Evolutionary conservation across 64 coral and sea anemone species (phyloP), one percentile per base, ranked within the genome.

Genomic region (Montipora foliosa): DNA sequence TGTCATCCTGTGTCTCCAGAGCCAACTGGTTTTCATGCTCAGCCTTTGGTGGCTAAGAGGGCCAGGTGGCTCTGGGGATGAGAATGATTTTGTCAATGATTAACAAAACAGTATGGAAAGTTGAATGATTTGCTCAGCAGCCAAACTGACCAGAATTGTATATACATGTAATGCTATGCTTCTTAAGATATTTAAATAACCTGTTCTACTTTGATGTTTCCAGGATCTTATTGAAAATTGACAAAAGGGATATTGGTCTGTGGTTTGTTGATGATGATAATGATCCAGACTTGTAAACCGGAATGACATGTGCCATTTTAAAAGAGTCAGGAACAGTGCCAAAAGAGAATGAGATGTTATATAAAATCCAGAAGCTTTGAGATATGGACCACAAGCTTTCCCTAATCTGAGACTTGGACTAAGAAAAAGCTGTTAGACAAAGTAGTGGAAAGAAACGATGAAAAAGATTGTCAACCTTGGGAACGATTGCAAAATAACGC

Each of bases 131-230:
- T 4, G 60, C 24, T 22, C 82, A 60, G 44, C 67, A 67, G 47
- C 82, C 82, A 85, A 85, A 85, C 25, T 85, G 59, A 3, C 16
- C n/a, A 4, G 17, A 16, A 44, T 46, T 29, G 29, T 29, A 29
- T 1, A 29, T 29, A 29, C 29, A 68, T 10, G 69, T 10, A 25
- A 85, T 69, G 9, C 69, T 64, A n/a, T 68, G 14, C 44, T 85
- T 85, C 6, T 85, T 60, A 13, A 68, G 13, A 44, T 47, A 85
- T 37, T 66, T 69, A 47, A 49, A 46, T 48, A 66, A 11, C 53
- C 59, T 85, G 25, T 85, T 71, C 67, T 85, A 69, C 82, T 69
- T 85, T 47, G 69, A 68, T 68, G 44, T 85, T 67, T 85, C 82
- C 12, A 85, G 53, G 52, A 81, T 81, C 48, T 81, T 11, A 49